Base-by-base conservation (phyloP, 2,113 vertebrate species). In the Corapipo altera region DNA sequence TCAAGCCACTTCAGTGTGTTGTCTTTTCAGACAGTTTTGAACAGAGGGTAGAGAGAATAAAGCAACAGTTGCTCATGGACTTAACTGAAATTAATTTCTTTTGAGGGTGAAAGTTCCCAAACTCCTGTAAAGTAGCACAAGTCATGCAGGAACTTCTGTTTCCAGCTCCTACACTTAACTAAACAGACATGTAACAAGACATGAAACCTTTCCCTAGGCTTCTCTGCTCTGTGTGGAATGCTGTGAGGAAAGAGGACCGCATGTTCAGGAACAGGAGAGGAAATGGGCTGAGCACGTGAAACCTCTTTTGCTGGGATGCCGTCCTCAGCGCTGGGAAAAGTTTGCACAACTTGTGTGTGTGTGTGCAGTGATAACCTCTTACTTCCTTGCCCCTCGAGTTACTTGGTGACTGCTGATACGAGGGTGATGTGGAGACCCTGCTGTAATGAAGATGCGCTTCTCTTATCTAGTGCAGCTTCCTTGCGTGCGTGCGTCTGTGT, bases 231-330 rank as follows among this genome's bases (percentile, higher is more conserved):
- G 35, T 6, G 3, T 75, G 30, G 69, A 85, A 75, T 39, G 48
- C 83, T 90, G 70, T 75, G 87, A 92, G 93, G 96, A 96, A 95
- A 70, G 85, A 95, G 93, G 69, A 75, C 83, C 95, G 87, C 76
- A 86, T 93, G 95, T 88, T 94, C 96, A 94, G 96, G 96, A 96
- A 89, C 86, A 84, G 76, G 69, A 72, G 76, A 92, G 96, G 86
- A 96, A 95, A 94, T 92, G 90, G 76, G 69, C 92, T 69, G 77
- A 88, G 92, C 95, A 95, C 13, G 24, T 95, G 93, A 89, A 96
- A 69, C 80, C 12, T 59, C 71, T 74, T 89, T 58, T 69, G 64
- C 70, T 86, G 24, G 88, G 92, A 86, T 88, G 80, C 80, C 0
- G 12, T 86, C 75, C 79, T 66, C 51, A 19, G 82, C 6, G 0